Evolutionary conservation across 2,888 invertebrate genomes (phyloP).

Genomic region (Papilio demoleus): DNA sequence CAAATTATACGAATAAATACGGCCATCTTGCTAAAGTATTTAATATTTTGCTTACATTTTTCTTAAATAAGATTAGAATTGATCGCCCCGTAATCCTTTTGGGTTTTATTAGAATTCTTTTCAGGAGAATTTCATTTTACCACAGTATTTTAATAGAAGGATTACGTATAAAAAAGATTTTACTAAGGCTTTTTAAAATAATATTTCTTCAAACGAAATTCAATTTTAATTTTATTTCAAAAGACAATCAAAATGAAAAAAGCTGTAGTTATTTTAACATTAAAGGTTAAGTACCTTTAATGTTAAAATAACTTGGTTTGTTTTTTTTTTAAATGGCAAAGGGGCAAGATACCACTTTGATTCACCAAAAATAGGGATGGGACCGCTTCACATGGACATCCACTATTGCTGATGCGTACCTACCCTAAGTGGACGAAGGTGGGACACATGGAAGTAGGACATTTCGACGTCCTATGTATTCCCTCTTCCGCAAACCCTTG

Average conservation of each 20-base stretch:
- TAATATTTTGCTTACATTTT: slow-evolving; percentile 10
- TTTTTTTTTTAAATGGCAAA: too few relatives aligned
- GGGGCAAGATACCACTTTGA: too few relatives aligned
- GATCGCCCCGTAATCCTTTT: slow-evolving; percentile 14
- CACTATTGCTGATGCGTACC: too few relatives aligned
- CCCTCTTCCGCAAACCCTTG: too few relatives aligned
- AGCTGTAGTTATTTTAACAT: too few relatives aligned
- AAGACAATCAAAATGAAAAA: not conserved
- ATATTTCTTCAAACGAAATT: not conserved
- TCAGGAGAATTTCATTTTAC: slow-evolving; percentile 8
- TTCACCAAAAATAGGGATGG: too few relatives aligned
- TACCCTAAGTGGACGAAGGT: too few relatives aligned
- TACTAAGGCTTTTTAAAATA: slow-evolving; percentile 5
- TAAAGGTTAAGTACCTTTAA: too few relatives aligned
- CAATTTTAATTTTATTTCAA: not conserved
- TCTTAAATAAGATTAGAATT: slow-evolving; percentile 15
- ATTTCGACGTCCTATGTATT: too few relatives aligned
- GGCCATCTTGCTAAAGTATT: slow-evolving; percentile 2
- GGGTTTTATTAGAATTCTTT: slow-evolving; percentile 12
- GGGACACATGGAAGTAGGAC: too few relatives aligned
- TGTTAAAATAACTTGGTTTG: too few relatives aligned
- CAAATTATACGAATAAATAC: slow-evolving; percentile 10
- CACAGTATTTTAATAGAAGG: slow-evolving; percentile 8
- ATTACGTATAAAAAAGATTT: slow-evolving; percentile 11
- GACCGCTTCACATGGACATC: too few relatives aligned